Evolutionary conservation across 2,888 invertebrate species (phyloP).

Genomic region (Archips crataeganus): DNA sequence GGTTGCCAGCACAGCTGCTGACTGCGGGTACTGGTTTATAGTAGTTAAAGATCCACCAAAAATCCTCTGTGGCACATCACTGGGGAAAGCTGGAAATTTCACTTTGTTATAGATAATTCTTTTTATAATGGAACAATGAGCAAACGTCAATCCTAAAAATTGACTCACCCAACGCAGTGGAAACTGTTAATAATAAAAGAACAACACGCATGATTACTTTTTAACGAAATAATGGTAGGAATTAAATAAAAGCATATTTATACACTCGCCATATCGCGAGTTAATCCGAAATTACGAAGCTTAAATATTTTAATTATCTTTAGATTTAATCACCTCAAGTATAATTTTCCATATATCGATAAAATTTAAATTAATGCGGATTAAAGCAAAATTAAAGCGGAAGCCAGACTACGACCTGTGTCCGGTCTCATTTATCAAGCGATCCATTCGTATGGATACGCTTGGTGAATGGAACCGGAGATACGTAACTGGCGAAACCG

Average conservation of each 20-base stretch:
- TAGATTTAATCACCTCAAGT: neutral
- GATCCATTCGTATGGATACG: too few species aligned
- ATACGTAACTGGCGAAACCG: too few species aligned
- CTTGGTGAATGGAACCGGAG: too few species aligned
- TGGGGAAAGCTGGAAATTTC: conserved; percentile 49
- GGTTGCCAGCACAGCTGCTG: conserved; percentile 35
- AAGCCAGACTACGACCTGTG: too few species aligned
- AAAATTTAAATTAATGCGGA: conserved; percentile 17
- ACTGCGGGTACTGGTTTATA: conserved; percentile 46
- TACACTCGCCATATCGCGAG: neutral
- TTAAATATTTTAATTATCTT: neutral
- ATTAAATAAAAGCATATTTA: neutral
- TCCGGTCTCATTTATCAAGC: too few species aligned
- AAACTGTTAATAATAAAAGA: neutral
- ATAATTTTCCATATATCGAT: conserved; percentile 48
- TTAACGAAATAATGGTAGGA: neutral
- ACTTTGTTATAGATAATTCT: neutral
- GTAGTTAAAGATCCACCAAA: conserved; percentile 50
- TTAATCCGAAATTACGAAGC: too few species aligned
- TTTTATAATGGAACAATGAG: neutral
- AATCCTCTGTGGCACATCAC: conserved; percentile 51
- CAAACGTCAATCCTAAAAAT: neutral
- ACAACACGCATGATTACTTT: neutral
- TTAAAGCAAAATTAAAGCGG: too few species aligned
- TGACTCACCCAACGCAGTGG: neutral